A percentile compares a stretch with the other conserved stretches of the same genome.
phyloP scores from a whole-genome alignment of 2,113 vertebrate species.

The Megaceryle maxima region DNA sequence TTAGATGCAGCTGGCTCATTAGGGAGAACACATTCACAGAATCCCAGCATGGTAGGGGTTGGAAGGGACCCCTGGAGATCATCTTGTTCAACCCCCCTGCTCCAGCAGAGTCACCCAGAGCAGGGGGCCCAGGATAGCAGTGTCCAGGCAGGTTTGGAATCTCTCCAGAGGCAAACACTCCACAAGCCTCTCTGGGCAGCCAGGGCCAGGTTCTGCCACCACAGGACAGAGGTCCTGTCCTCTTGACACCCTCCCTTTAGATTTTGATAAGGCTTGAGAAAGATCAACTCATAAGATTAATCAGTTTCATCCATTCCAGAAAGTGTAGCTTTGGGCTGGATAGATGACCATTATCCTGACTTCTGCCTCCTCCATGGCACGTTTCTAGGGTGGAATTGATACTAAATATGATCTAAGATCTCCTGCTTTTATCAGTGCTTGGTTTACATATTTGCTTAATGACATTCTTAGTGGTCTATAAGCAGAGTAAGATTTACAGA shows the following conservation, averaged over 20 bases:
- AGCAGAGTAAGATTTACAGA: neutral
- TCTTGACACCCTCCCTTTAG: neutral
- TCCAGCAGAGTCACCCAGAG: neutral
- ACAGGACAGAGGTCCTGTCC: neutral
- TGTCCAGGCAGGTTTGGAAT: neutral
- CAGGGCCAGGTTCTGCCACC: neutral
- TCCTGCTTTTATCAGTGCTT: neutral
- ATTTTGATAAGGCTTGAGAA: neutral
- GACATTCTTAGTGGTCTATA: neutral
- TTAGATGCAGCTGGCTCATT: neutral
- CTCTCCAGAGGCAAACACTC: neutral
- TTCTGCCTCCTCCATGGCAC: neutral
- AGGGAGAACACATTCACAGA: neutral
- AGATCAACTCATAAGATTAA: neutral
- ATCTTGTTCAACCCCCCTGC: neutral
- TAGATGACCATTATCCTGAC: neutral
- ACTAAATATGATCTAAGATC: neutral
- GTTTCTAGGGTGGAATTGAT: neutral
- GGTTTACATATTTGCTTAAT: neutral
- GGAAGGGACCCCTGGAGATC: neutral
- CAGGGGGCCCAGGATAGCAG: too few relatives aligned
- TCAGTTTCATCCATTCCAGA: neutral
- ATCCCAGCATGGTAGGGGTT: neutral
- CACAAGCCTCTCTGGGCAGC: neutral
- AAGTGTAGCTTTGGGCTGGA: neutral